Evolutionary conservation across 92 coral and sea anemone genomes (phyloP).

Genomic region (Metridium senile): DNA sequence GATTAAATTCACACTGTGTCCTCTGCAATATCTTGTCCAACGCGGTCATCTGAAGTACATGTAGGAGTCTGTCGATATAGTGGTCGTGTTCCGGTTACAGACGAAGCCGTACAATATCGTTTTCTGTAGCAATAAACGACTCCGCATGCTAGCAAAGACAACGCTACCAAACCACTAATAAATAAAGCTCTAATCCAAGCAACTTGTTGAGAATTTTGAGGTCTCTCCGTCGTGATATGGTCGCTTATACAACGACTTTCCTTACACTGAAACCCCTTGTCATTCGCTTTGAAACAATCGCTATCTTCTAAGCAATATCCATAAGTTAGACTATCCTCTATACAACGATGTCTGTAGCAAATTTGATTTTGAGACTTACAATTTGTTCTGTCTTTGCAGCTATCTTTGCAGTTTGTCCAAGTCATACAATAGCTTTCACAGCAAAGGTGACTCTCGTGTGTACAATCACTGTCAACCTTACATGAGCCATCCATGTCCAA

Average conservation of each 20-base stretch:
- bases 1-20: neutral
- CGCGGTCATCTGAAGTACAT: too few species aligned
- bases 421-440: slow-evolving; percentile 15
- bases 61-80: too few species aligned
- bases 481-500: slow-evolving; percentile 7
- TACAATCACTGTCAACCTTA: slow-evolving; percentile 20
- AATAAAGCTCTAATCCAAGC: slow-evolving; percentile 26
- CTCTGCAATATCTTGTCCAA: neutral
- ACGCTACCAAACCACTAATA: slow-evolving; percentile 14
- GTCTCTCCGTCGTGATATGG: neutral
- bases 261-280: neutral
- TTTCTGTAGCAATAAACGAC: slow-evolving; percentile 30
- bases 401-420: slow-evolving; percentile 20
- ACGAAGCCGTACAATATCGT: slow-evolving; percentile 7
- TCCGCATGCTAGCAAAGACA: slow-evolving; percentile 3
- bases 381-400: slow-evolving; percentile 15
- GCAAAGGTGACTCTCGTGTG: slow-evolving; percentile 13
- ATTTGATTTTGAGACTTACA: slow-evolving; percentile 29
- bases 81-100: too few species aligned
- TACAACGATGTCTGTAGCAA: slow-evolving; percentile 30
- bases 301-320: neutral
- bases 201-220: slow-evolving; percentile 2
- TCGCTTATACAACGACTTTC: neutral
- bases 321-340: slow-evolving; percentile 22
- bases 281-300: slow-evolving; percentile 12